These are phyloP conservation scores for Agrotis puta DNA, from an alignment of 2,888 invertebrate species.

Conservation along the genomic window DNA sequence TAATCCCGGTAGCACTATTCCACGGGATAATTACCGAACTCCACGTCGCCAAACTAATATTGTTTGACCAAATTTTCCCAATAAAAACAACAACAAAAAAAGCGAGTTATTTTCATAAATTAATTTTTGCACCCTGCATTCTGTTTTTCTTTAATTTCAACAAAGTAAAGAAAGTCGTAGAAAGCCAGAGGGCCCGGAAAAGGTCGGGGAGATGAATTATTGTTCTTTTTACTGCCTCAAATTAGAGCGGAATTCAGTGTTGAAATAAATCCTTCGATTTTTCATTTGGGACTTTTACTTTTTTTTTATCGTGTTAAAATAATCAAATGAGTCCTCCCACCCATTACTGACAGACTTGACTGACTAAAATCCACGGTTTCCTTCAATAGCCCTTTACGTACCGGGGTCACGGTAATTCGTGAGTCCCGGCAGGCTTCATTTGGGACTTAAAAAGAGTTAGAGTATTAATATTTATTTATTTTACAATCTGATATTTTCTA, in stretches of 20 bases:
- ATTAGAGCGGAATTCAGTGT: slow-evolving; percentile 23
- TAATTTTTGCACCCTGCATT: neutral
- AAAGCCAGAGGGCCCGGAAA: slow-evolving; percentile 1
- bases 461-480: slow-evolving; percentile 6
- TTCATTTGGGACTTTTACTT: slow-evolving; percentile 26
- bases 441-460: neutral
- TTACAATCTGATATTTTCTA: neutral
- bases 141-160: slow-evolving; percentile 25
- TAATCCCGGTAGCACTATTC: no score
- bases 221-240: slow-evolving; percentile 34
- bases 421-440: no score
- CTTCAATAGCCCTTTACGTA: no score
- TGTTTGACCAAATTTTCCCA: neutral
- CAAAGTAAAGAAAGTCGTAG: slow-evolving; percentile 8
- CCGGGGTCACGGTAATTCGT: no score
- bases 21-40: no score
- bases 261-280: slow-evolving; percentile 16
- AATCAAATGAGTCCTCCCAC: no score
- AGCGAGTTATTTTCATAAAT: neutral
- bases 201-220: slow-evolving; percentile 28
- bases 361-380: no score
- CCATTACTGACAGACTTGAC: no score
- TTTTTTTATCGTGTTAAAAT: no score
- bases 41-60: neutral
- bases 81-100: no score